These are phyloP conservation scores for Smutsia temminckii DNA, from an alignment of 2,797 vertebrate species.

Conservation along the genomic window DNA sequence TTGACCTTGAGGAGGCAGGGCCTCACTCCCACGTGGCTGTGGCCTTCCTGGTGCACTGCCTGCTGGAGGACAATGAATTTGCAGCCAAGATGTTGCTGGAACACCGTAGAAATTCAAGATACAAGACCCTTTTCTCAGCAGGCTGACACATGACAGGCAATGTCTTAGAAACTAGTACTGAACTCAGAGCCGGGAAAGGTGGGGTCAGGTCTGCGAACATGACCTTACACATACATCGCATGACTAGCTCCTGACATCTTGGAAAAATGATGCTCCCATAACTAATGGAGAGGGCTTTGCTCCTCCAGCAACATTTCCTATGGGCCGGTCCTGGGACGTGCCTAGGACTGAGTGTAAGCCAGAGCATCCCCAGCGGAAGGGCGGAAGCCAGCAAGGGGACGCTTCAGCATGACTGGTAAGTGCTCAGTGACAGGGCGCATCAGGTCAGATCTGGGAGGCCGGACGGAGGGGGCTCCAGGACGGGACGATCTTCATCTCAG, in stretches of 20 bases:
- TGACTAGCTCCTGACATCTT: rapidly evolving
- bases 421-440: rapidly evolving
- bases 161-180: rapidly evolving
- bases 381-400: too few species aligned
- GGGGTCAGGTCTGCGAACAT: rapidly evolving
- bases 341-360: rapidly evolving
- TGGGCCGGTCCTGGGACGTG: neutral
- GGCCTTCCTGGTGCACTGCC: rapidly evolving
- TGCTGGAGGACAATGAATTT: rapidly evolving
- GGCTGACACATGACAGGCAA: rapidly evolving
- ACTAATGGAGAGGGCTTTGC: rapidly evolving
- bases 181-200: rapidly evolving
- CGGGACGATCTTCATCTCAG: rapidly evolving
- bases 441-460: rapidly evolving
- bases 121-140: rapidly evolving
- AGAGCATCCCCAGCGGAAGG: rapidly evolving
- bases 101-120: too few species aligned
- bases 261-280: rapidly evolving
- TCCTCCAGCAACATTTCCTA: rapidly evolving
- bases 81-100: rapidly evolving
- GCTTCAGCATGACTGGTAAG: too few species aligned
- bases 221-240: rapidly evolving
- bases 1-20: neutral
- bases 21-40: rapidly evolving
- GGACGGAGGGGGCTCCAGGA: rapidly evolving